Percentiles rank a stretch among this genome's conserved stretches.
Evolutionary conservation across 2,888 invertebrate species (phyloP).

Genomic region (Linnaemya tessellans): DNA sequence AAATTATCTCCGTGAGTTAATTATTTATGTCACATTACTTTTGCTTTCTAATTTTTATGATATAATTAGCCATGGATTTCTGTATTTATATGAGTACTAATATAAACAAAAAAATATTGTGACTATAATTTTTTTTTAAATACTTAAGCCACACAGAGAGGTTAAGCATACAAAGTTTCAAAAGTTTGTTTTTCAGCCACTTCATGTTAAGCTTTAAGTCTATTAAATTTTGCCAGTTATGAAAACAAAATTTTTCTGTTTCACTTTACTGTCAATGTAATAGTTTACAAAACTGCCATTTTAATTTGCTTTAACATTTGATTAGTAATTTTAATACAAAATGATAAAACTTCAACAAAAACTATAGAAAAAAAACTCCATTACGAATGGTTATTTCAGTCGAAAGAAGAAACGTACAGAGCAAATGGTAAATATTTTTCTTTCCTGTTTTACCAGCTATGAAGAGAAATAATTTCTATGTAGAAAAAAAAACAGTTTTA

Average conservation of each 20-base stretch:
- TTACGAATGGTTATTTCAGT: neutral
- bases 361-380: slow-evolving; percentile 5
- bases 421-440: slow-evolving; percentile 21
- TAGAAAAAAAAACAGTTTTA: slow-evolving; percentile 1
- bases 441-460: neutral
- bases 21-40: no score
- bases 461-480: neutral
- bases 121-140: no score
- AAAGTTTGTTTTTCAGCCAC: no score
- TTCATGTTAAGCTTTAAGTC: no score
- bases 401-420: neutral
- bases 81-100: no score
- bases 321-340: slow-evolving; percentile 49
- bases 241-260: neutral
- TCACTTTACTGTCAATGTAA: neutral
- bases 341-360: slow-evolving; percentile 37
- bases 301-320: slow-evolving; percentile 32
- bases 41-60: no score
- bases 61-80: no score
- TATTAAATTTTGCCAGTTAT: no score
- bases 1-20: no score
- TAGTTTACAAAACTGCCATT: neutral
- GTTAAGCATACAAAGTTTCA: no score
- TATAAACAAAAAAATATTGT: no score
- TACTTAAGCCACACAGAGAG: no score